Conservation (phyloP, 1,140 invertebrate species). For the Potamilus streckersoni region DNA sequence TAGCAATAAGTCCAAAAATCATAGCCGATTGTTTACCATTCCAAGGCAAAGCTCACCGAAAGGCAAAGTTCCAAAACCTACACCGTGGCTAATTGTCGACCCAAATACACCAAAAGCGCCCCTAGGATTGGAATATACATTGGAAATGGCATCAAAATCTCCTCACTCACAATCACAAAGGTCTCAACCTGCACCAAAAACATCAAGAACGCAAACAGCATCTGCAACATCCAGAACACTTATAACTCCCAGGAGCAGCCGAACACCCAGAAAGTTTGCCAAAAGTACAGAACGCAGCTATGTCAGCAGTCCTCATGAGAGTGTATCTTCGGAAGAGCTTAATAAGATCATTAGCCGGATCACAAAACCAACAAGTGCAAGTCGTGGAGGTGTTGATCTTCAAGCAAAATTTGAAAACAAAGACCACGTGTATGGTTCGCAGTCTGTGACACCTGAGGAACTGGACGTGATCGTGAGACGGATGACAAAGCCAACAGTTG, state of each 20-base stretch:
- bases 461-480: constrained; percentile 42
- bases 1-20: too few relatives aligned
- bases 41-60: too few relatives aligned
- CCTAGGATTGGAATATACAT: too few relatives aligned
- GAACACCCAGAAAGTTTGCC: too few relatives aligned
- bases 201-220: constrained; percentile 14
- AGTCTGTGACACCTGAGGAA: constrained; percentile 32
- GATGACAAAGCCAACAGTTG: constrained; percentile 47
- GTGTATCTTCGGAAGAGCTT: constrained; percentile 27
- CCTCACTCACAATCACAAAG: constrained; percentile 20
- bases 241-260: not conserved
- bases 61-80: constrained; percentile 21
- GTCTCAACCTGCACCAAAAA: constrained; percentile 18
- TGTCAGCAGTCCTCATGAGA: constrained; percentile 5
- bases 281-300: not conserved
- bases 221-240: constrained; percentile 5
- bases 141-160: too few relatives aligned
- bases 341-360: constrained; percentile 40
- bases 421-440: constrained; percentile 46
- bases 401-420: constrained; percentile 40
- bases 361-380: constrained; percentile 47
- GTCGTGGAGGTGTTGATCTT: constrained; percentile 45
- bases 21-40: too few relatives aligned
- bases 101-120: not conserved
- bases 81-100: constrained; percentile 31